Evolutionary conservation across 2,888 invertebrate species (phyloP).

Genomic region (Ecliptopera silaceata): DNA sequence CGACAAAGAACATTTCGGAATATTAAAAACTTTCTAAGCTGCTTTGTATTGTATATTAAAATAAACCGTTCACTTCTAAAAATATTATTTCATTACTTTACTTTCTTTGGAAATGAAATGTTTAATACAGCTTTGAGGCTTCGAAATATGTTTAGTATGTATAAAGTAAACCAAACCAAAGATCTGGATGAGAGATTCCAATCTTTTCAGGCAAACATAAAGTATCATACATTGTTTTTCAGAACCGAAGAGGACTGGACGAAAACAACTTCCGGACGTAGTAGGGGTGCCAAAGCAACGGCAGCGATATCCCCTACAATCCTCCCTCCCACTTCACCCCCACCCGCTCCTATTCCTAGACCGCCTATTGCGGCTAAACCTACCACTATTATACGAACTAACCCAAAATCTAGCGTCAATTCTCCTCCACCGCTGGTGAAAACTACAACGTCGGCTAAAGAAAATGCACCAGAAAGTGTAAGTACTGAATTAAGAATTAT

Average conservation of each 20-base stretch:
- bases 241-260: slow-evolving; percentile 75
- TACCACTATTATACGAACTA: not conserved
- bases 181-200: too few relatives aligned
- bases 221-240: slow-evolving; percentile 4
- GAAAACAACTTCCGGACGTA: slow-evolving; percentile 55
- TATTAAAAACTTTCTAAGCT: too few relatives aligned
- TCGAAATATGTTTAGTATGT: too few relatives aligned
- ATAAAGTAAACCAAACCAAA: too few relatives aligned
- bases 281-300: slow-evolving; percentile 56
- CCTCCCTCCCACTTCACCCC: slow-evolving; percentile 32
- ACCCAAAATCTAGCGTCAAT: not conserved
- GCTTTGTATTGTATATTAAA: too few relatives aligned
- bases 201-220: too few relatives aligned
- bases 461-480: slow-evolving; percentile 2
- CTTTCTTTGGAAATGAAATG: too few relatives aligned
- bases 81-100: too few relatives aligned
- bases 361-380: slow-evolving; percentile 14
- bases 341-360: slow-evolving; percentile 20
- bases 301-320: slow-evolving; percentile 29
- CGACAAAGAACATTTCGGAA: too few relatives aligned
- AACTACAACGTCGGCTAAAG: not conserved
- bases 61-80: too few relatives aligned
- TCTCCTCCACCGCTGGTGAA: slow-evolving; percentile 18
- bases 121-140: too few relatives aligned
- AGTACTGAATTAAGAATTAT: not conserved